Base-by-base conservation (phyloP, 2,888 invertebrate genomes). In the Alsophila aescularia region DNA sequence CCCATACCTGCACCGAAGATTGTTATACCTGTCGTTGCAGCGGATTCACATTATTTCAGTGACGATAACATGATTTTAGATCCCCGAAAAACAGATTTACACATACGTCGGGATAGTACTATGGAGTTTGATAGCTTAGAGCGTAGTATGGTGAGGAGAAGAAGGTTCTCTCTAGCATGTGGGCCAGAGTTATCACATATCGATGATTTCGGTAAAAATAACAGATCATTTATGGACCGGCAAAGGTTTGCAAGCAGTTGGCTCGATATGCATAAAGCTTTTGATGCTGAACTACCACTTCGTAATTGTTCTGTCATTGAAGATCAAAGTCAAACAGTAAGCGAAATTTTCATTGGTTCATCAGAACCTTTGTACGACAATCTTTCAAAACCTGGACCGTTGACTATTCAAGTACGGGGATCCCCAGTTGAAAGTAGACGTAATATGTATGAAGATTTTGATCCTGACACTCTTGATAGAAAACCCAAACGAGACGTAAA, bases 401-500 rank as follows among this genome's bases (percentile, higher is more conserved):
- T 97, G 69, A 95, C 96, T 8, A 97, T 97, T 59, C 95, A 96
- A 87, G 96, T 97, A 88, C 94, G 81, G 93, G 96, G 85, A 82
- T 95, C 75, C 92, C 94, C 96, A 0, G 93, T 95, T 51, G 95
- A 95, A 72, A 92, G 92, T 12, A 92, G 93, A 55, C 93, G 94
- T 31, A 93, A 94, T 43, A 94, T 94, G 59, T 94, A 93, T 9
- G 96, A 96, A 70, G 94, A 95, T 53, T 97, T 96, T 73, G 97
- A 97, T 76, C 96, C 96, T 0, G 97, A 97, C 67, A 97, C 97
- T 0, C 89, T 97, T 21, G 97, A 97, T 70, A 92, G 97, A 32
- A 96, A 96, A 74, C 94, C 95, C 0, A 86, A 78, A 56, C 76
- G 75, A 32, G 87, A 85, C 58, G 66, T 66, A 5, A 87, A 84